Percentiles rank a stretch among this genome's conserved stretches.
phyloP scores from a whole-genome alignment of 1,140 invertebrate genomes.

The Pseudomyrmex flavicornis region DNA sequence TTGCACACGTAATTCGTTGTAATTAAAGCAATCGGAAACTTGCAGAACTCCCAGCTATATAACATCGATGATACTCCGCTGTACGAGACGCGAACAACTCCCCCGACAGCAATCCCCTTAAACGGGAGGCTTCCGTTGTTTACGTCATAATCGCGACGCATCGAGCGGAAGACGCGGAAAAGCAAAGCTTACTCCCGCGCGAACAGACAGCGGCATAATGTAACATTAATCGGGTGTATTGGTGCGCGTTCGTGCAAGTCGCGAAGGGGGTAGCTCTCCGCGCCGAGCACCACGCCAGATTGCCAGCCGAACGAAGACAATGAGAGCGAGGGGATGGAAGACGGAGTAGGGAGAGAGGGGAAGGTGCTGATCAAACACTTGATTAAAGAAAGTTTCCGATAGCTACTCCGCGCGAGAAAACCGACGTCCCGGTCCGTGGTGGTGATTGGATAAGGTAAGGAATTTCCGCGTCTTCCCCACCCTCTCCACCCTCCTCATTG shows the following conservation, averaged over 20 bases:
- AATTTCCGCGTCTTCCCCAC: slow-evolving; percentile 59
- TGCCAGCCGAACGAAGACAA: slow-evolving; percentile 66
- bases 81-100: neutral
- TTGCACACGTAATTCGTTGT: too few species aligned
- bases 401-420: slow-evolving; percentile 69
- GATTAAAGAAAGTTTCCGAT: slow-evolving; percentile 80
- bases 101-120: neutral
- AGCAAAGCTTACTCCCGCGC: neutral
- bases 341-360: neutral
- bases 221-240: slow-evolving; percentile 42
- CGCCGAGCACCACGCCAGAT: slow-evolving; percentile 42
- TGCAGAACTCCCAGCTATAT: neutral
- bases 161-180: neutral
- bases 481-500: neutral
- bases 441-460: slow-evolving; percentile 76
- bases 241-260: neutral
- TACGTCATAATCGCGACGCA: neutral
- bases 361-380: slow-evolving; percentile 78
- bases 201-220: neutral
- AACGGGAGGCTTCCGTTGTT: neutral
- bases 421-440: slow-evolving; percentile 55
- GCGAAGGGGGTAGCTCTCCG: neutral
- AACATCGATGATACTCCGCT: neutral
- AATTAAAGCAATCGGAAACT: too few species aligned
- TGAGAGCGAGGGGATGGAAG: slow-evolving; percentile 41